phyloP scores from a whole-genome alignment of 2,797 vertebrate species.

The Sebastiscus albofasciatus region DNA sequence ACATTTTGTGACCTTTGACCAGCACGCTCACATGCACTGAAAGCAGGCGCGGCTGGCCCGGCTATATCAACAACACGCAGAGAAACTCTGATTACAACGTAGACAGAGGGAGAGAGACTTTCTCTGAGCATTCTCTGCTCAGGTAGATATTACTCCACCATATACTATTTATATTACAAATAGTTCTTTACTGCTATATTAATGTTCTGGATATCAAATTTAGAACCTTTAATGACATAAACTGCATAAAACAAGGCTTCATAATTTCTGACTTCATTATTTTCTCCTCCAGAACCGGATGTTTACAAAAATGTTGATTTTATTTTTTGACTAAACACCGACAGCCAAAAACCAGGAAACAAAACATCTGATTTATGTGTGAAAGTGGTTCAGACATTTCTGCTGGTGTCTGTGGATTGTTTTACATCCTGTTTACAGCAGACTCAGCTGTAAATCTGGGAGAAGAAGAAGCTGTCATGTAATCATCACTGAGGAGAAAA shows the following conservation, averaged over 20 bases:
- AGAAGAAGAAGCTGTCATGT: not conserved
- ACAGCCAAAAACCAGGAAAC: not conserved
- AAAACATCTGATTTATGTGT: not conserved
- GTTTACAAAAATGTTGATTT: not conserved
- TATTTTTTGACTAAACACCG: not conserved
- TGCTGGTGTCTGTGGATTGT: not conserved
- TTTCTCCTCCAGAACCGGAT: not conserved
- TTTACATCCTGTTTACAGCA: not conserved
- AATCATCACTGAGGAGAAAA: not conserved
- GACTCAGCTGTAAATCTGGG: not conserved
- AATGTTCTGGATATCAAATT: too few relatives aligned
- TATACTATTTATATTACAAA: too few relatives aligned
- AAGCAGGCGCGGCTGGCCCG: too few relatives aligned
- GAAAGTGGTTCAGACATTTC: not conserved
- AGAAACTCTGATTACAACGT: too few relatives aligned
- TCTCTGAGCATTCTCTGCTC: too few relatives aligned
- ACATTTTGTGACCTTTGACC: too few relatives aligned
- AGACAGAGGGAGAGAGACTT: too few relatives aligned
- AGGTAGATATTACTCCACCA: too few relatives aligned
- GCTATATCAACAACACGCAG: too few relatives aligned
- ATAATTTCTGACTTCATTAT: not conserved
- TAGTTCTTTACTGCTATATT: too few relatives aligned
- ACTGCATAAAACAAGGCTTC: not conserved
- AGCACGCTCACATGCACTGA: not conserved
- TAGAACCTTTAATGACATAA: not conserved